Conservation (phyloP, 92 coral and sea anemone species). For the Virgularia gustaviana region DNA sequence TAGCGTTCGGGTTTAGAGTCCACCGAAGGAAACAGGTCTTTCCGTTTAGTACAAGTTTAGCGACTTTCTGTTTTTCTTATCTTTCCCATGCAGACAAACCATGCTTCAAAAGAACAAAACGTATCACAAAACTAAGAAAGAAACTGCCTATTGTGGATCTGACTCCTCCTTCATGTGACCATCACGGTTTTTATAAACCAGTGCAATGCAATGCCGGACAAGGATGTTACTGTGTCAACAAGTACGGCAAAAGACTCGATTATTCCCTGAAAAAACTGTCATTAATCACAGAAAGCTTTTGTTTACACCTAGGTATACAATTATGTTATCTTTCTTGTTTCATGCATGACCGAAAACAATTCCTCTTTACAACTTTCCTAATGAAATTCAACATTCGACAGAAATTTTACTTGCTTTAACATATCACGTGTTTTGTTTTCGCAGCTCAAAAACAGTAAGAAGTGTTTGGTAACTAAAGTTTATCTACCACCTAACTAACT, state of each 20-base stretch:
- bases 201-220: constrained; percentile 3
- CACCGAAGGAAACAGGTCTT: too few species aligned
- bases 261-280: background rate
- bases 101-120: background rate
- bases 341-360: too few species aligned
- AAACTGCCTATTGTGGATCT: background rate
- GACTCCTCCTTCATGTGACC: constrained; percentile 12
- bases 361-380: too few species aligned
- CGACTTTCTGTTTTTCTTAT: background rate
- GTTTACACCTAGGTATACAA: too few species aligned
- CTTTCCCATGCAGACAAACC: background rate
- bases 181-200: background rate
- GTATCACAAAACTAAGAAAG: background rate
- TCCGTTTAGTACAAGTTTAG: background rate
- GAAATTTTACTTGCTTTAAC: too few species aligned
- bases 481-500: too few species aligned
- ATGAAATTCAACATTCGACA: too few species aligned
- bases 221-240: constrained; percentile 6
- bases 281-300: background rate
- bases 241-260: background rate
- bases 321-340: too few species aligned
- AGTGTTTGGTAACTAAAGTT: too few species aligned
- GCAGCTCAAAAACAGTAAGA: too few species aligned
- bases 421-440: too few species aligned
- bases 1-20: too few species aligned